These are phyloP conservation scores for Cyclopterus lumpus DNA, from an alignment of 2,797 vertebrate species.

Conservation along the genomic window DNA sequence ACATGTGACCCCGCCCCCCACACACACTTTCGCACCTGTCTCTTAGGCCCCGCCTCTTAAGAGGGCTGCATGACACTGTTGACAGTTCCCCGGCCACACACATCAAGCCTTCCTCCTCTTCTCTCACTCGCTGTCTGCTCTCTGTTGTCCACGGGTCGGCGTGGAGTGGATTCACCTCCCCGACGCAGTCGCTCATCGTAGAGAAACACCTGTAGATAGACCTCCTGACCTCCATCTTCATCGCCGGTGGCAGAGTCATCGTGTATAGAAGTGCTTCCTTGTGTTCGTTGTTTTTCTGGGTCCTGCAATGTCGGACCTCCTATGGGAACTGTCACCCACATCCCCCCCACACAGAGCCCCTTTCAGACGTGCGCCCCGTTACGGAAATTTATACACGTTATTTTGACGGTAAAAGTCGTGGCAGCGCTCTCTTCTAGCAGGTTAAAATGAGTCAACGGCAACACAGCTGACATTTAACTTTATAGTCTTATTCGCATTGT, in stretches of 20 bases:
- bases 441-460: not conserved
- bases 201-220: constrained; percentile 29
- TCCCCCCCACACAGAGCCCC: constrained; percentile 37
- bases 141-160: constrained; percentile 38
- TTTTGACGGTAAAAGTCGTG: not conserved
- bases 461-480: not conserved
- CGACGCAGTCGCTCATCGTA: constrained; percentile 10
- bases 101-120: constrained; percentile 18
- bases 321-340: constrained; percentile 68
- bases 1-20: constrained; percentile 87
- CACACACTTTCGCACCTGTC: constrained; percentile 74
- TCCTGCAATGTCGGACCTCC: constrained; percentile 57
- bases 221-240: constrained; percentile 34
- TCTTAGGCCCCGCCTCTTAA: constrained; percentile 83
- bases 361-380: constrained; percentile 51
- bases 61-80: constrained; percentile 88
- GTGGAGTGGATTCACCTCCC: constrained; percentile 51
- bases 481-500: too few relatives aligned
- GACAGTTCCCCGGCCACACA: constrained; percentile 71
- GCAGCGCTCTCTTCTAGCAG: not conserved
- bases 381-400: not conserved
- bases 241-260: not conserved
- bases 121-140: constrained; percentile 25
- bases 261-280: not conserved
- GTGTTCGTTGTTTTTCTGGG: constrained; percentile 36